Evolutionary conservation across 2,797 vertebrate genomes (phyloP).

Genomic region (Orientallactaga sibirica): DNA sequence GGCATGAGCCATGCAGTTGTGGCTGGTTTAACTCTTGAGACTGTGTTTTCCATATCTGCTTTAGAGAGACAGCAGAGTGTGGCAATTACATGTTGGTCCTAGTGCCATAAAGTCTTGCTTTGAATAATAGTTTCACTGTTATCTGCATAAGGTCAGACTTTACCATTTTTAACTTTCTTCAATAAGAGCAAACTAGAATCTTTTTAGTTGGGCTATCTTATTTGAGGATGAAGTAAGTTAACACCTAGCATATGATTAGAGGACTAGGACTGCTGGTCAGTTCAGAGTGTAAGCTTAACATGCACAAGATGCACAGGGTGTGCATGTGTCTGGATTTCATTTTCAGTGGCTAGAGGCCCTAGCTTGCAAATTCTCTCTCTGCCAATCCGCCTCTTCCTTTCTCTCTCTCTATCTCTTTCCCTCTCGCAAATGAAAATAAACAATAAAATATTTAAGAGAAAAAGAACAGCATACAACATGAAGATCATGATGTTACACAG

Average conservation of each 20-base stretch:
- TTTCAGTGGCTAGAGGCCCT: too few relatives aligned
- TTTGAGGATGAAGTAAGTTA: neutral
- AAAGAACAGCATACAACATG: neutral
- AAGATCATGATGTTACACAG: neutral
- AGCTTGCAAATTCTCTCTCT: too few relatives aligned
- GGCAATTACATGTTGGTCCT: neutral
- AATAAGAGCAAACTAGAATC: neutral
- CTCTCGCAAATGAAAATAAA: too few relatives aligned
- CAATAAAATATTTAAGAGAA: neutral
- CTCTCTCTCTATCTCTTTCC: too few relatives aligned
- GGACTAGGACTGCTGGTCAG: neutral
- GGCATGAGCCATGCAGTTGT: too few relatives aligned
- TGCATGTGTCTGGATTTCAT: too few relatives aligned
- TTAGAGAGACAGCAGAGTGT: neutral
- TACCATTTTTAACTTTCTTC: neutral
- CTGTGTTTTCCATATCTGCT: neutral
- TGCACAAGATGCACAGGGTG: too few relatives aligned
- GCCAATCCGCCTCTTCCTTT: too few relatives aligned
- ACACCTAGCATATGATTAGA: neutral
- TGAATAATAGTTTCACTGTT: neutral
- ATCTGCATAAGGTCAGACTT: neutral
- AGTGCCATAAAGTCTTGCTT: neutral
- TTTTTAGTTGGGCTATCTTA: neutral
- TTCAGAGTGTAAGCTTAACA: neutral
- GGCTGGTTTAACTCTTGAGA: neutral